Percentiles rank a stretch among this genome's conserved stretches.
Conservation (phyloP, 2,888 invertebrate species). For the Laothoe populi region DNA sequence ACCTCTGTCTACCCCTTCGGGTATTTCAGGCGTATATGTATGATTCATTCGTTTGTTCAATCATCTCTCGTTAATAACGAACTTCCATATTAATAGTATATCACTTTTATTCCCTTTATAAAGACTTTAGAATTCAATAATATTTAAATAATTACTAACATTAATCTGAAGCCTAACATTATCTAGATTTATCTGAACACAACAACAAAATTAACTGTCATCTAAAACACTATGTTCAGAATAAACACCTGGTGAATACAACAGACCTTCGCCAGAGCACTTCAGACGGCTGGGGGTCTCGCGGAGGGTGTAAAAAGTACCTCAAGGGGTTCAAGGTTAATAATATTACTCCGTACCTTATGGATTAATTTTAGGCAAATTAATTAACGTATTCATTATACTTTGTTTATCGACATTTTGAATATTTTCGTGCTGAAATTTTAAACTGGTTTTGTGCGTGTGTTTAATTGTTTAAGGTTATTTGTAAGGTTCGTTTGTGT, state of each 20-base stretch:
- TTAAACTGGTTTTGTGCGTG: constrained; percentile 4
- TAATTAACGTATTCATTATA: constrained; percentile 5
- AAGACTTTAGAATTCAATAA: no score
- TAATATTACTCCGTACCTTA: not conserved
- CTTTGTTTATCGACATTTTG: constrained; percentile 9
- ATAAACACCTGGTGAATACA: not conserved
- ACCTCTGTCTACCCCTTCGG: no score
- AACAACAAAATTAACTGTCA: not conserved
- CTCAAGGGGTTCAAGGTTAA: constrained; percentile 48
- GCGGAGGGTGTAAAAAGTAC: constrained; percentile 53
- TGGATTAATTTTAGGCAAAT: constrained; percentile 14
- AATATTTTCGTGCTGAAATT: not conserved
- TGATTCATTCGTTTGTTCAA: no score
- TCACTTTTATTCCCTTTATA: no score
- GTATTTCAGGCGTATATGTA: no score
- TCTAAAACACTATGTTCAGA: not conserved
- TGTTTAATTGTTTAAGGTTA: constrained; percentile 13
- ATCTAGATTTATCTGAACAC: not conserved
- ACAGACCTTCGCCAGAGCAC: constrained; percentile 53
- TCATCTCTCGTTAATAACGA: no score
- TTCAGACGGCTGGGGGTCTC: constrained; percentile 51
- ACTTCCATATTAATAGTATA: no score
- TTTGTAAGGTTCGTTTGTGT: no score
- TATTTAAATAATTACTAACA: no score
- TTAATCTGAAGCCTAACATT: no score